A percentile compares a stretch with the other conserved stretches of the same genome.
phyloP scores from a whole-genome alignment of 2,797 vertebrate species.

The Lacerta viridis region DNA sequence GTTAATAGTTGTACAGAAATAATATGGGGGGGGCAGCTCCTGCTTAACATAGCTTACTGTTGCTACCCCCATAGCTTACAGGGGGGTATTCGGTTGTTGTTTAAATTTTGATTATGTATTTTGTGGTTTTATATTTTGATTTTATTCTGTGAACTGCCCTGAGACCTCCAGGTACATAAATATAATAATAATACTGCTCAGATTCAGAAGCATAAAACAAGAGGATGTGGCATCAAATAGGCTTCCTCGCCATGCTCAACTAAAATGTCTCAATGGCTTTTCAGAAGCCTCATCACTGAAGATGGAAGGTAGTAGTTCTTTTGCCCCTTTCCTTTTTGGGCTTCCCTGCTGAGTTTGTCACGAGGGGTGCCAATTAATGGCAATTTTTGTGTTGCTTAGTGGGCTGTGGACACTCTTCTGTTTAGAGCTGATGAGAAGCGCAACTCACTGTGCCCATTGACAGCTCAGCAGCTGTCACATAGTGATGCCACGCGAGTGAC shows the following conservation, averaged over 20 bases:
- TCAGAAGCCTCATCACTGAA: neutral
- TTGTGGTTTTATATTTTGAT: too few relatives aligned
- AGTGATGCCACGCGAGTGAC: conserved; percentile 6
- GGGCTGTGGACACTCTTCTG: neutral
- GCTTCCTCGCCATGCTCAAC: too few relatives aligned
- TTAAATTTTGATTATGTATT: too few relatives aligned
- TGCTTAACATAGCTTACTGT: neutral
- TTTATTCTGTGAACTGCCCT: too few relatives aligned
- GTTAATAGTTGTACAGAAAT: neutral
- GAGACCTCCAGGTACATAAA: too few relatives aligned
- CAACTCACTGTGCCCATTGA: neutral
- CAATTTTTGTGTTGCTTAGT: neutral
- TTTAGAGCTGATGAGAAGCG: conserved; percentile 4
- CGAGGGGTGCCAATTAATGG: conserved; percentile 8
- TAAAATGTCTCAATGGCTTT: neutral
- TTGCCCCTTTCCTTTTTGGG: neutral
- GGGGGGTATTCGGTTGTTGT: too few relatives aligned
- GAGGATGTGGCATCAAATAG: neutral
- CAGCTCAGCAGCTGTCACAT: conserved; percentile 17
- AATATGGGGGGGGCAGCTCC: neutral
- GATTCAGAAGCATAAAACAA: neutral
- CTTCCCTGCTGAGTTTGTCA: conserved; percentile 6
- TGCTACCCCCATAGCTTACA: neutral
- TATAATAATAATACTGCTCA: neutral
- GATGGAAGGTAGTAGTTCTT: neutral